These are phyloP conservation scores for Notiomystis cincta DNA, from an alignment of 2,113 vertebrate genomes.

Conservation along the genomic window DNA sequence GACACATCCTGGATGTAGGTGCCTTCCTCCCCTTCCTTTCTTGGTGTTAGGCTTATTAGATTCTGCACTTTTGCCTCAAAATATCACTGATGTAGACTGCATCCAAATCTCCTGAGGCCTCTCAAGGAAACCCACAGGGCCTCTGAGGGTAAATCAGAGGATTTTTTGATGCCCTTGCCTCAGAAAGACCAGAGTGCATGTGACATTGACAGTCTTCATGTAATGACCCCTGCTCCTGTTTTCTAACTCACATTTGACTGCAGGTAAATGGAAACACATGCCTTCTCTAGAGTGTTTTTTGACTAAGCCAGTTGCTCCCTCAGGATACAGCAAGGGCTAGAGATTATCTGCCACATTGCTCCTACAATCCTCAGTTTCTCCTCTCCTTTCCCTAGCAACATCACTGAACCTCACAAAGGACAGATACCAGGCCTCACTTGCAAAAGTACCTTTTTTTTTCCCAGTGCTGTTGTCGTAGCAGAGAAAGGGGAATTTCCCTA, in stretches of 20 bases:
- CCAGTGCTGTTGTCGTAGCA: not conserved
- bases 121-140: not conserved
- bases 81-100: conserved; percentile 14
- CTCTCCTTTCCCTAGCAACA: not conserved
- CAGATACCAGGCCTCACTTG: not conserved
- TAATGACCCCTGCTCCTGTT: not conserved
- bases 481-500: not conserved
- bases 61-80: conserved; percentile 13
- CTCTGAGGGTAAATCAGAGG: not conserved
- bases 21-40: conserved; percentile 22
- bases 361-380: not conserved
- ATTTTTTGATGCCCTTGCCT: not conserved
- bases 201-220: not conserved
- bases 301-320: conserved; percentile 14
- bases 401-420: not conserved
- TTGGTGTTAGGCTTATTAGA: conserved; percentile 21
- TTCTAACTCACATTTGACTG: not conserved
- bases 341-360: not conserved
- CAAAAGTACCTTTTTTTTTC: not conserved
- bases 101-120: not conserved
- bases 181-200: not conserved
- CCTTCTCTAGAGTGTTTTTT: not conserved
- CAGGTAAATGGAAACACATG: not conserved
- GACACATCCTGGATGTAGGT: conserved; percentile 13
- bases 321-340: conserved; percentile 30